Percentiles rank a stretch among this genome's conserved stretches.
These are phyloP conservation scores for Lithophane socia DNA, from an alignment of 2,888 invertebrate species.

Conservation along the genomic window DNA sequence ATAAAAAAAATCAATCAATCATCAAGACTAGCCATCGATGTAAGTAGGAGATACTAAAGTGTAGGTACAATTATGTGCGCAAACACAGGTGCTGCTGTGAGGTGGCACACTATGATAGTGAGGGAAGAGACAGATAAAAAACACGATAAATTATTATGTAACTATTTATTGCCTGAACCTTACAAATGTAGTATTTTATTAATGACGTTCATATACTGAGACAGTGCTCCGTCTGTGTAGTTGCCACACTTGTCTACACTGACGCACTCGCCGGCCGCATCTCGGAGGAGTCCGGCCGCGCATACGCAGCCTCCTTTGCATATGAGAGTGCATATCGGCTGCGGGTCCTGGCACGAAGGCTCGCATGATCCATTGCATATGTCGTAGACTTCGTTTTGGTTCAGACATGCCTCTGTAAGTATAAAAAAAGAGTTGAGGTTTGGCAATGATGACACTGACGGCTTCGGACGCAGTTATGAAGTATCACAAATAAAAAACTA, in stretches of 20 bases:
- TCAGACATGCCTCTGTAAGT: conserved; percentile 81
- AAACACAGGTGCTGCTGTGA: neutral
- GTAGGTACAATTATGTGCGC: neutral
- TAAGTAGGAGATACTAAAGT: neutral
- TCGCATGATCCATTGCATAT: conserved; percentile 82
- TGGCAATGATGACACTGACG: neutral
- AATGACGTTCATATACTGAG: conserved; percentile 80
- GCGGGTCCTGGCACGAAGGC: conserved; percentile 81
- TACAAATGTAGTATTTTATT: conserved; percentile 79
- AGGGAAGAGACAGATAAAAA: neutral
- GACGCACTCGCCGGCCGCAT: conserved; percentile 78
- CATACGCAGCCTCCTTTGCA: conserved; percentile 85
- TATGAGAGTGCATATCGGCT: conserved; percentile 81
- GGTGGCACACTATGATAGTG: neutral
- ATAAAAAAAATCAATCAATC: no score
- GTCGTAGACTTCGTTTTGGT: conserved; percentile 83
- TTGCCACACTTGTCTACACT: conserved; percentile 82
- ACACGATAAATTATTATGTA: neutral
- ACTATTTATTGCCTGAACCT: neutral
- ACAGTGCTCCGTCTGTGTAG: conserved; percentile 74
- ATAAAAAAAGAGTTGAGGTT: neutral
- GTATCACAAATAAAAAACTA: neutral
- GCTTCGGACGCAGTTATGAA: neutral
- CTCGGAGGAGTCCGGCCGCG: conserved; percentile 79
- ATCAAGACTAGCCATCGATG: no score